A percentile compares a stretch with the other conserved stretches of the same genome.
phyloP scores from a whole-genome alignment of 2,113 vertebrate species.

The Microcebus ravelobensis region DNA sequence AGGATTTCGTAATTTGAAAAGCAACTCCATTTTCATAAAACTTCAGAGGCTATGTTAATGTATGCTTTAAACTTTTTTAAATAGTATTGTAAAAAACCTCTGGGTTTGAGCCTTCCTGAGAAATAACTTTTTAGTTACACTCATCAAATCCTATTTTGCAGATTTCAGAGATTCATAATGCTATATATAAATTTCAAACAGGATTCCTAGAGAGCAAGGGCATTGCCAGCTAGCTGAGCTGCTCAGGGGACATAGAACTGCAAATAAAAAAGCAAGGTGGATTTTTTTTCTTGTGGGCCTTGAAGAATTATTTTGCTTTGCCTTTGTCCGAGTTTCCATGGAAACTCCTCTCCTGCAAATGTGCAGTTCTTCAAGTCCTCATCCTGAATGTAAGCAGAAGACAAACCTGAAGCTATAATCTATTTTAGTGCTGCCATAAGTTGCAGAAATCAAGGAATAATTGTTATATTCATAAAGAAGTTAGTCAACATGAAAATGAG shows the following conservation, averaged over 20 bases:
- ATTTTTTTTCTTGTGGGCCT: slow-evolving; percentile 40
- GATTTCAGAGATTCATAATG: slow-evolving; percentile 22
- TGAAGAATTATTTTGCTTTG: slow-evolving; percentile 68
- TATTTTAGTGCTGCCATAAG: background rate
- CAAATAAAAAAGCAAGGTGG: slow-evolving; percentile 66
- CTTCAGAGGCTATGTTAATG: slow-evolving; percentile 35
- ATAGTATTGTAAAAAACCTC: background rate
- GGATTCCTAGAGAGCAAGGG: slow-evolving; percentile 59
- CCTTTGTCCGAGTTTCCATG: slow-evolving; percentile 80
- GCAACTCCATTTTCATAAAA: slow-evolving; percentile 18
- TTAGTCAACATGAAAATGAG: slow-evolving; percentile 53
- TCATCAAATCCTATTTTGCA: slow-evolving; percentile 46
- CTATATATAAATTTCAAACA: slow-evolving; percentile 55
- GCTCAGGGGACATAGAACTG: slow-evolving; percentile 12
- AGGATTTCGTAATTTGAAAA: slow-evolving; percentile 6
- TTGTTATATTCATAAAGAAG: slow-evolving; percentile 40
- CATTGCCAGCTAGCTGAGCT: background rate
- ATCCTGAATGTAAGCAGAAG: slow-evolving; percentile 10
- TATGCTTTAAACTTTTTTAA: slow-evolving; percentile 18
- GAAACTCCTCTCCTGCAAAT: slow-evolving; percentile 70
- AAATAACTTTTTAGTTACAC: slow-evolving; percentile 7
- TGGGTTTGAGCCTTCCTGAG: background rate
- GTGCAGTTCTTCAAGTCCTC: slow-evolving; percentile 53
- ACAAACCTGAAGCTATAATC: slow-evolving; percentile 32
- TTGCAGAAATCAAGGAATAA: slow-evolving; percentile 45